Evolutionary conservation across 2,113 vertebrate species (phyloP).

Genomic region (Monopterus albus): DNA sequence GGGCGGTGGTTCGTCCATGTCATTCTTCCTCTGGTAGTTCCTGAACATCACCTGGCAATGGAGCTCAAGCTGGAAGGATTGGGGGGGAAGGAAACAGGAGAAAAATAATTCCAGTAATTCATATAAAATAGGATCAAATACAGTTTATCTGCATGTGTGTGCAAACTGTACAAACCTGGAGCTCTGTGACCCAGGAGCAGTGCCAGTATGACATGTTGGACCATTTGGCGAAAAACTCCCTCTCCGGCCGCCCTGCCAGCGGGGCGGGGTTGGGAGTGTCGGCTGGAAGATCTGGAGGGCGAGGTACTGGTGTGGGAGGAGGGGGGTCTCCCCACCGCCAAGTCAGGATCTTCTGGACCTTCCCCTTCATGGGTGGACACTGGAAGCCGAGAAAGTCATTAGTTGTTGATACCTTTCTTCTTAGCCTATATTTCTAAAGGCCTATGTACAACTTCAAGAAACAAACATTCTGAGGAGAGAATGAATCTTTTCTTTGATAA

Average conservation of each 20-base stretch:
- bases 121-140: background rate
- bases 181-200: conserved; percentile 96
- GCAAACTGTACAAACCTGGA: conserved; percentile 84
- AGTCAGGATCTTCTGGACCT: conserved; percentile 97
- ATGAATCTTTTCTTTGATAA: too few species aligned
- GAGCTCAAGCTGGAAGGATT: conserved; percentile 90
- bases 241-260: conserved; percentile 91
- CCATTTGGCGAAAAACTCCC: conserved; percentile 98
- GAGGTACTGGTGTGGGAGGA: conserved; percentile 89
- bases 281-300: conserved; percentile 87
- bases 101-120: background rate
- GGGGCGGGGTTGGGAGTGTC: conserved; percentile 89
- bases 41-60: conserved; percentile 98
- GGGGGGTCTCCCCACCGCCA: conserved; percentile 98
- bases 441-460: too few species aligned
- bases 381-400: conserved; percentile 50
- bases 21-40: conserved; percentile 98
- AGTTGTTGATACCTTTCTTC: too few species aligned
- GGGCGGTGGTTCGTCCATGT: conserved; percentile 98
- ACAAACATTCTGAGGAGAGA: too few species aligned
- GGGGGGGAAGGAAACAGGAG: background rate
- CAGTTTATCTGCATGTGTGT: background rate
- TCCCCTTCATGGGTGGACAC: conserved; percentile 94
- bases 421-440: too few species aligned
- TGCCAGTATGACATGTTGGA: conserved; percentile 98